These are phyloP conservation scores for Eupithecia subfuscata DNA, from an alignment of 2,888 invertebrate species.

Conservation along the genomic window DNA sequence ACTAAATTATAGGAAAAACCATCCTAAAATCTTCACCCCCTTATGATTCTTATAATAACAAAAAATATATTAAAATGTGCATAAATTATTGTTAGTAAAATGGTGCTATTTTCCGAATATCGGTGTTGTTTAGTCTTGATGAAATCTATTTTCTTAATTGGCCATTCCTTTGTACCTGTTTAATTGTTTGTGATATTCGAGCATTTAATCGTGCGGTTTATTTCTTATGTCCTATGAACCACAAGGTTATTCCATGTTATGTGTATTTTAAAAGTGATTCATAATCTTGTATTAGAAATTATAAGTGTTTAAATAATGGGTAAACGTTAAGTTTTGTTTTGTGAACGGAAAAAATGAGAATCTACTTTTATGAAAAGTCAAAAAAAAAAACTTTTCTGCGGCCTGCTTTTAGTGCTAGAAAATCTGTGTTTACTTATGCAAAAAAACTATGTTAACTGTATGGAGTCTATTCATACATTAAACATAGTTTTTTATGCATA, in stretches of 20 bases:
- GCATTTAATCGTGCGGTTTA: constrained; percentile 14
- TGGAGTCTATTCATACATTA: too few relatives aligned
- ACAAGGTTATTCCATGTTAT: constrained; percentile 9
- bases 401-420: too few relatives aligned
- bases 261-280: constrained; percentile 11
- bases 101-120: constrained; percentile 28
- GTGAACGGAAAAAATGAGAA: constrained; percentile 26
- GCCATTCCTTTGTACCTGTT: constrained; percentile 32
- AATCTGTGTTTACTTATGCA: too few relatives aligned
- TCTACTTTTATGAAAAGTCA: constrained; percentile 25
- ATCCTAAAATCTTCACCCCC: too few relatives aligned
- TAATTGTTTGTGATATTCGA: constrained; percentile 7
- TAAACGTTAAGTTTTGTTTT: constrained; percentile 29
- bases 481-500: too few relatives aligned
- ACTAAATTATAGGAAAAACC: too few relatives aligned
- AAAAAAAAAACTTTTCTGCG: too few relatives aligned
- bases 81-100: constrained; percentile 15
- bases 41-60: too few relatives aligned
- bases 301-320: constrained; percentile 12
- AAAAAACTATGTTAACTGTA: too few relatives aligned
- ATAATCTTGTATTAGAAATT: constrained; percentile 14
- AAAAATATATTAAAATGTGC: background rate
- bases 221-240: background rate
- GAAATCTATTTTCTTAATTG: background rate
- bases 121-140: background rate